Conservation (phyloP, 2,888 invertebrate species). For the Drosophila seclusa region DNA sequence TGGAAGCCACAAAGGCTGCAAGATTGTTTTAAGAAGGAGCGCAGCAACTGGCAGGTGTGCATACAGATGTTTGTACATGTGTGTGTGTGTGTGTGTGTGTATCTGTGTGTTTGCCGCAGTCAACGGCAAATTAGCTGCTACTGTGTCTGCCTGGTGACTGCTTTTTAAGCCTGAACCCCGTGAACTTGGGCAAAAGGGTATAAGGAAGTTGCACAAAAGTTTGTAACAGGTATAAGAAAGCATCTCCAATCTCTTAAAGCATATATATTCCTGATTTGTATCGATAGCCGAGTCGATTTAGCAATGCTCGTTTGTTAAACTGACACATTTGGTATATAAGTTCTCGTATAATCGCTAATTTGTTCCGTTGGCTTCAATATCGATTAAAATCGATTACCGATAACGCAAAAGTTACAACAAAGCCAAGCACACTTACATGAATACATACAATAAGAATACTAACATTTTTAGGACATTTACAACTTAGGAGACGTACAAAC, state of each 20-base stretch:
- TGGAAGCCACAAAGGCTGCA: slow-evolving; percentile 35
- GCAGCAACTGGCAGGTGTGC: slow-evolving; percentile 38
- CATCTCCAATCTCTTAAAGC: not conserved
- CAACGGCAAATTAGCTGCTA: slow-evolving; percentile 67
- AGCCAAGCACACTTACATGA: not conserved
- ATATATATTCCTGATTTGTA: not conserved
- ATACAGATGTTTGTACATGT: not conserved
- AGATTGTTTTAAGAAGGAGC: slow-evolving; percentile 38
- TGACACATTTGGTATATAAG: not conserved
- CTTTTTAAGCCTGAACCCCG: slow-evolving; percentile 12
- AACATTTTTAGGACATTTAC: not conserved
- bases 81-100: slow-evolving; percentile 1
- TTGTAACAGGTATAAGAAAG: not conserved
- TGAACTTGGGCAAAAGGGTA: not conserved
- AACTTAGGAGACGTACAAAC: not conserved
- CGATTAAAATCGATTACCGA: not conserved
- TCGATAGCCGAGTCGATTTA: not conserved
- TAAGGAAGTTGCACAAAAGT: not conserved
- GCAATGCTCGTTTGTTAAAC: not conserved
- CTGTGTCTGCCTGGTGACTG: slow-evolving; percentile 32
- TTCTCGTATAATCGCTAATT: not conserved
- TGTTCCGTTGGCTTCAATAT: not conserved
- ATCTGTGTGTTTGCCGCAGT: slow-evolving; percentile 20
- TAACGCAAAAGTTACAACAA: not conserved
- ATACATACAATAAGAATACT: not conserved